Percentiles rank a stretch among this genome's conserved stretches.
phyloP scores from a whole-genome alignment of 2,888 invertebrate genomes.

The Acleris sparsana region DNA sequence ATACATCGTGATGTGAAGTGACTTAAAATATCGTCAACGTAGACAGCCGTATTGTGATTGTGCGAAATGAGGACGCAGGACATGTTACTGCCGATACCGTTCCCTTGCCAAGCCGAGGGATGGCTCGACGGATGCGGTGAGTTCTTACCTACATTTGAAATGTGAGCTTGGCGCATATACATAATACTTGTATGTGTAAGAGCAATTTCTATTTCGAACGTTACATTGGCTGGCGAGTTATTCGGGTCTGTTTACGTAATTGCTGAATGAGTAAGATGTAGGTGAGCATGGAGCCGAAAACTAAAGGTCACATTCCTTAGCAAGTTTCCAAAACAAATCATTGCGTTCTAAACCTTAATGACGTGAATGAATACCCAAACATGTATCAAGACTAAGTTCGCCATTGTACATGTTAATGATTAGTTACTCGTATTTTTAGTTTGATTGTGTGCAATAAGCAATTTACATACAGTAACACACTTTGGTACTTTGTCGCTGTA shows the following conservation, averaged over 20 bases:
- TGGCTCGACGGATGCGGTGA: constrained; percentile 79
- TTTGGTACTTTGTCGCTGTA: no score
- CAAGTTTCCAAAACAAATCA: constrained; percentile 39
- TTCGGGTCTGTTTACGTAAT: constrained; percentile 72
- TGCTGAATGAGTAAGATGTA: constrained; percentile 59
- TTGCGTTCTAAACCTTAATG: not conserved
- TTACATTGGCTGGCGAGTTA: constrained; percentile 60
- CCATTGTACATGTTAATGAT: no score
- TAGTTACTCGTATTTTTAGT: no score
- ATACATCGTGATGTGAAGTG: constrained; percentile 36
- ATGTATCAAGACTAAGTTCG: no score
- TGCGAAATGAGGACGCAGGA: constrained; percentile 66
- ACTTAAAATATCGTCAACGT: constrained; percentile 7
- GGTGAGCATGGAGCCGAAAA: constrained; percentile 45
- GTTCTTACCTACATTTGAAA: constrained; percentile 40
- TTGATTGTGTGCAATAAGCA: no score
- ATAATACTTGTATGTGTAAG: constrained; percentile 12
- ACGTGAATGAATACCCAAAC: no score
- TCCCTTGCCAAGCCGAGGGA: constrained; percentile 77
- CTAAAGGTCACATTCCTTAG: constrained; percentile 55
- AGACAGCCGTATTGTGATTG: constrained; percentile 36
- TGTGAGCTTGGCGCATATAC: not conserved
- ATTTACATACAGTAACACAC: no score
- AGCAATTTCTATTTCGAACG: constrained; percentile 54
- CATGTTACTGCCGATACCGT: constrained; percentile 59